These are phyloP conservation scores for Anhinga anhinga DNA, from an alignment of 2,113 vertebrate genomes.

Conservation along the genomic window DNA sequence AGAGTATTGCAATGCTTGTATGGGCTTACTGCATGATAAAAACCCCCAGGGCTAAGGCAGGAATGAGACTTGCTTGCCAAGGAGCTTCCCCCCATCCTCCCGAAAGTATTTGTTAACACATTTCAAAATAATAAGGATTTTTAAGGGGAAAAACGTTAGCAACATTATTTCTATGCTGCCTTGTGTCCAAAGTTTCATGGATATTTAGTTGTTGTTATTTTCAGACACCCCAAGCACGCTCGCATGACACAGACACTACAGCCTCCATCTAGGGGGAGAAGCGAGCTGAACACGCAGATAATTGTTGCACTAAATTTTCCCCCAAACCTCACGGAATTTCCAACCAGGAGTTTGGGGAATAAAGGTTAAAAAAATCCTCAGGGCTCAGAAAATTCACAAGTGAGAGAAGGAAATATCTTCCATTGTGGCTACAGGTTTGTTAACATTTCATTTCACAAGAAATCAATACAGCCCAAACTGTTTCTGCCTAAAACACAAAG, in stretches of 20 bases:
- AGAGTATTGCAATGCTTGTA: neutral
- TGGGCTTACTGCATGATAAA: neutral
- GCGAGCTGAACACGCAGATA: neutral
- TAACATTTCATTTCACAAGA: conserved; percentile 1
- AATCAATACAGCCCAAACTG: neutral
- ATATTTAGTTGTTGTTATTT: neutral
- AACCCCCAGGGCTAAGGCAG: neutral
- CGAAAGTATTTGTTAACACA: neutral
- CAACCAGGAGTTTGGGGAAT: neutral
- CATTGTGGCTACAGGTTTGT: neutral
- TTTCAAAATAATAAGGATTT: neutral
- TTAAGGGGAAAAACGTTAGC: neutral
- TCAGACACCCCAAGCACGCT: neutral
- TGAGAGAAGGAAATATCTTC: neutral
- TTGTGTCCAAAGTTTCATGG: neutral
- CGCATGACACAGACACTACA: accelerated
- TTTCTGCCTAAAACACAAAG: neutral
- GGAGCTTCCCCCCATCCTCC: neutral
- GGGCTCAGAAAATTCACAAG: neutral
- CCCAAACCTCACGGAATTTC: neutral
- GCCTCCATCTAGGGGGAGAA: neutral
- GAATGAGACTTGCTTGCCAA: neutral
- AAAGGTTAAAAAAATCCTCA: neutral
- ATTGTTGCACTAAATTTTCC: neutral
- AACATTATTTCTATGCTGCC: neutral